Base-by-base conservation (phyloP, 2,113 vertebrate species). In the Oncorhynchus mykiss region DNA sequence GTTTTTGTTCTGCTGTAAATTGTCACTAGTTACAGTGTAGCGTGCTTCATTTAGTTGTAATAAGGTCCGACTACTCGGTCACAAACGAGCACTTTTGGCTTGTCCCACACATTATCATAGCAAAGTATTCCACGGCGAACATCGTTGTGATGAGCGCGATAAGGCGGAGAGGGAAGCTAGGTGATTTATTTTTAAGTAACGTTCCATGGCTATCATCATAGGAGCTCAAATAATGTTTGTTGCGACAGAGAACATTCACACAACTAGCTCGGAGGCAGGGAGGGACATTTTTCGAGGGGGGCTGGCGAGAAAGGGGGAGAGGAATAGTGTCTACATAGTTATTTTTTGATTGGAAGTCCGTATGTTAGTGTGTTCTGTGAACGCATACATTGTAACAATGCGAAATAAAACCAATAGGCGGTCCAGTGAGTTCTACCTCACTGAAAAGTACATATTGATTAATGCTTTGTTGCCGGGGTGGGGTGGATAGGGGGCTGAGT, bases 251-350 rank as follows among this genome's bases (percentile, higher is more conserved):
- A 82, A 86, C 83, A 79, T 89, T 89, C 80, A 62, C 72, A 79
- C 75, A 88, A 89, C 86, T 93, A 78, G 90, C 90, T 90, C 77
- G 83, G 88, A 91, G 91, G 90, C 88, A 90, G 89, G 89, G 91
- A 92, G 91, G 88, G 89, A 80, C 60, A 70, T 78, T 80, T 60
- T 51, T 79, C 49, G 75, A 80, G 74, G 39, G 8, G 82, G 84
- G 82, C 68, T 80, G 78, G 76, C 3, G 25, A 49, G 62, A 54
- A 39, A 67, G 48, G 70, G 64, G 76, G 65, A 67, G 79, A 84
- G 82, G 73, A 18, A 14, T 20, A 67, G 77, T 27, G 75, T 16
- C 79, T 76, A 73, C 84, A 39, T 54, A 18, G 4, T 68, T 31
- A 82, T 76, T 81, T 39, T 82, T 76, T 81, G 31, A 67, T 65